phyloP scores from a whole-genome alignment of 2,113 vertebrate genomes.

The Gracilinanus agilis region DNA sequence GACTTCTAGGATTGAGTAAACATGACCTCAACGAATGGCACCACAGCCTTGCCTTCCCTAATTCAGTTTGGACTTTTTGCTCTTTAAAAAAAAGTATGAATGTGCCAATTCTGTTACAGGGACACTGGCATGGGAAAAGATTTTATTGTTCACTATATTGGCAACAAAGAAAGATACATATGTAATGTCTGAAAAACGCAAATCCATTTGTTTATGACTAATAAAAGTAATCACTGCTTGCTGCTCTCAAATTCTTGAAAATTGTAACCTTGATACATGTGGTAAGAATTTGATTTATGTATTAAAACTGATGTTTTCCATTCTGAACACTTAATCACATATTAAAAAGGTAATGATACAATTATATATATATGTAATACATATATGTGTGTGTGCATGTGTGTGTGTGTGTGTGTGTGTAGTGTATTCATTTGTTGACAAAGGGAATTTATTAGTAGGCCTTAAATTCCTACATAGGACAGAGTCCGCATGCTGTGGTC shows the following conservation, averaged over 20 bases:
- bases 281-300: background rate
- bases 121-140: background rate
- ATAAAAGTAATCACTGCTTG: background rate
- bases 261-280: background rate
- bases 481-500: fast-evolving
- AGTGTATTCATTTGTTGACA: background rate
- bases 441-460: background rate
- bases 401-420: background rate
- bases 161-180: background rate
- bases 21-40: conserved; percentile 76
- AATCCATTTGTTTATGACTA: conserved; percentile 12
- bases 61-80: conserved; percentile 48
- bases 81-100: conserved; percentile 28
- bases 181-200: background rate
- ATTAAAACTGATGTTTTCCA: background rate
- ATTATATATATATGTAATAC: background rate
- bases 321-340: background rate
- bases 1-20: conserved; percentile 78
- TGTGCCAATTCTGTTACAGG: background rate
- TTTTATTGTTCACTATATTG: background rate
- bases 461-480: fast-evolving
- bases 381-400: background rate
- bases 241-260: conserved; percentile 6
- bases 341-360: background rate
- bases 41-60: conserved; percentile 17